These are phyloP conservation scores for Hyphantria cunea DNA, from an alignment of 1,140 invertebrate genomes.

Conservation along the genomic window DNA sequence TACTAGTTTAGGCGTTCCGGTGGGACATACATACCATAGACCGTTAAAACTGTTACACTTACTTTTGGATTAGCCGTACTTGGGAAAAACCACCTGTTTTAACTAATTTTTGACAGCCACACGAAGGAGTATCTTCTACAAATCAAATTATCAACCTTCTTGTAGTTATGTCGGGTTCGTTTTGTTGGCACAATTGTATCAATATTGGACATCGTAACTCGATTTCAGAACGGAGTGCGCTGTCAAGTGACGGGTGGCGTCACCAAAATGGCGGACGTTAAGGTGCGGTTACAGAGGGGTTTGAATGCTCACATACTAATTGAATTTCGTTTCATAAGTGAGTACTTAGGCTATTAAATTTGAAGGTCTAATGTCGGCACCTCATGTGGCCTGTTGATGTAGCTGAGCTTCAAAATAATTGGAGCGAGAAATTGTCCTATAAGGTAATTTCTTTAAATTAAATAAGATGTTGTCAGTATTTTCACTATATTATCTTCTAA, in stretches of 20 bases:
- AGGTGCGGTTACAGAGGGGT: constrained; percentile 1
- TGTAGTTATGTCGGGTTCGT: constrained; percentile 60
- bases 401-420: no score
- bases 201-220: constrained; percentile 73
- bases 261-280: constrained; percentile 23
- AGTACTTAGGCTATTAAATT: neutral
- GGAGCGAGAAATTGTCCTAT: no score
- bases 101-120: no score
- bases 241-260: constrained; percentile 48
- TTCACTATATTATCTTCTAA: no score
- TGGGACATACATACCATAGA: no score
- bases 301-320: neutral
- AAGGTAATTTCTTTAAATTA: no score
- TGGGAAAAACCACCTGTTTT: no score
- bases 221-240: constrained; percentile 61
- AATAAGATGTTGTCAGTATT: no score
- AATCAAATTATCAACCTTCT: constrained; percentile 59
- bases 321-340: neutral
- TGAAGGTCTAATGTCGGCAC: neutral
- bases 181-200: constrained; percentile 72
- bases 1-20: no score
- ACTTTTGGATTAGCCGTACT: no score
- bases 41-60: no score
- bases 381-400: no score
- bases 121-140: constrained; percentile 35